These are phyloP conservation scores for Siphamia tubifer DNA, from an alignment of 2,113 vertebrate species.

Conservation along the genomic window DNA sequence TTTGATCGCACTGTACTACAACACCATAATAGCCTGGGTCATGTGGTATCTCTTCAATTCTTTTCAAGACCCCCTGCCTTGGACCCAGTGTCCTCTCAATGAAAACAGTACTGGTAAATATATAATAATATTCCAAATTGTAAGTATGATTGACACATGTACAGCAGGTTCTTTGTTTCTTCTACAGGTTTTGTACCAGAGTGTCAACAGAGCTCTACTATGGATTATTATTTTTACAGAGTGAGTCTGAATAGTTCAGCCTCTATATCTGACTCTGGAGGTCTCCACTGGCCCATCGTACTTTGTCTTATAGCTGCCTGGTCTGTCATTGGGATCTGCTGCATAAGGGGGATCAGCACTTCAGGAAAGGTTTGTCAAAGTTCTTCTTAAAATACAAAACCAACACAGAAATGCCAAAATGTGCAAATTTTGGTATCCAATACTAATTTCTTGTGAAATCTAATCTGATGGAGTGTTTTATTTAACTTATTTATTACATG, in stretches of 20 bases:
- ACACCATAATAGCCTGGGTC: conserved; percentile 88
- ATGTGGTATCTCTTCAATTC: conserved; percentile 75
- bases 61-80: conserved; percentile 83
- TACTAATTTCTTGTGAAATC: no score
- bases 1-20: conserved; percentile 89
- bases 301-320: conserved; percentile 85
- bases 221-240: conserved; percentile 93
- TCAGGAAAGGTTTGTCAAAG: conserved; percentile 87
- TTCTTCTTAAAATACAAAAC: no score
- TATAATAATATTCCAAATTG: neutral
- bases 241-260: conserved; percentile 85
- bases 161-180: neutral
- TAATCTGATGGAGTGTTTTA: no score
- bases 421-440: no score
- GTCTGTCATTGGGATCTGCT: conserved; percentile 84
- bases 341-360: conserved; percentile 90
- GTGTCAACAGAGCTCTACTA: conserved; percentile 84
- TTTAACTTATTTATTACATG: no score
- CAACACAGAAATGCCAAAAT: no score
- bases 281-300: conserved; percentile 88
- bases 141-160: neutral
- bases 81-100: conserved; percentile 85
- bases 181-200: conserved; percentile 81
- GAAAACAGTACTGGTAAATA: conserved; percentile 82
- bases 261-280: conserved; percentile 82